A percentile compares a stretch with the other conserved stretches of the same genome.
These are phyloP conservation scores for Gastrophysa polygoni DNA, from an alignment of 2,888 invertebrate species.

Conservation along the genomic window DNA sequence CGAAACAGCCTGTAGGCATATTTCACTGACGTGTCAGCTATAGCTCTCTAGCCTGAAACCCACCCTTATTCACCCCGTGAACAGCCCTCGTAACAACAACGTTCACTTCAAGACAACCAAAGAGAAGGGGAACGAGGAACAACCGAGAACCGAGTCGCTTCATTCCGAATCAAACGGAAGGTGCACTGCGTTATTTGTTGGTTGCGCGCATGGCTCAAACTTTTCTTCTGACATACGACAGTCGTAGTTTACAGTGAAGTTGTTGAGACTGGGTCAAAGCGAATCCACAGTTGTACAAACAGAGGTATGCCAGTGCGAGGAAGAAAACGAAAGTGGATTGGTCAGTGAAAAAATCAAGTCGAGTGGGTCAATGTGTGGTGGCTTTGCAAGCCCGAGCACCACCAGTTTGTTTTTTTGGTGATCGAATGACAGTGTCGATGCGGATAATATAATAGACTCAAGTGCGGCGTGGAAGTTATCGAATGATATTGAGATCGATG, in stretches of 20 bases:
- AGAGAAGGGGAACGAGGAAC: slow-evolving; percentile 9
- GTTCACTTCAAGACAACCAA: slow-evolving; percentile 7
- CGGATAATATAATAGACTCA: too few relatives aligned
- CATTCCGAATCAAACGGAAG: slow-evolving; percentile 5
- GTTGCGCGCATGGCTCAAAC: background rate
- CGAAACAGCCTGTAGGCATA: background rate
- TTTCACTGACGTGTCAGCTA: background rate
- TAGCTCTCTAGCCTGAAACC: background rate
- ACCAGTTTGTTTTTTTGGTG: too few relatives aligned
- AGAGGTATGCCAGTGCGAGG: background rate
- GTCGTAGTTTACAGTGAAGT: background rate
- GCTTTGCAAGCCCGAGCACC: background rate
- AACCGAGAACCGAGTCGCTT: background rate
- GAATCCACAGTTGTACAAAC: slow-evolving; percentile 15
- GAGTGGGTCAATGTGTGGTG: background rate
- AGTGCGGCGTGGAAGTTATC: too few relatives aligned
- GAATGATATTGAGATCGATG: too few relatives aligned
- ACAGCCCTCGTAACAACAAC: background rate
- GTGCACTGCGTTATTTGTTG: slow-evolving; percentile 1
- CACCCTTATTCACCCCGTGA: background rate
- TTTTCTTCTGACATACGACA: background rate
- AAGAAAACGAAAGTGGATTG: slow-evolving; percentile 11
- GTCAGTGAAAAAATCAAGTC: background rate
- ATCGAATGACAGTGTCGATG: too few relatives aligned
- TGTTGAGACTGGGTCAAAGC: slow-evolving; percentile 7